These are phyloP conservation scores for Rhaphigaster nebulosa DNA, from an alignment of 2,888 invertebrate genomes.

Conservation along the genomic window DNA sequence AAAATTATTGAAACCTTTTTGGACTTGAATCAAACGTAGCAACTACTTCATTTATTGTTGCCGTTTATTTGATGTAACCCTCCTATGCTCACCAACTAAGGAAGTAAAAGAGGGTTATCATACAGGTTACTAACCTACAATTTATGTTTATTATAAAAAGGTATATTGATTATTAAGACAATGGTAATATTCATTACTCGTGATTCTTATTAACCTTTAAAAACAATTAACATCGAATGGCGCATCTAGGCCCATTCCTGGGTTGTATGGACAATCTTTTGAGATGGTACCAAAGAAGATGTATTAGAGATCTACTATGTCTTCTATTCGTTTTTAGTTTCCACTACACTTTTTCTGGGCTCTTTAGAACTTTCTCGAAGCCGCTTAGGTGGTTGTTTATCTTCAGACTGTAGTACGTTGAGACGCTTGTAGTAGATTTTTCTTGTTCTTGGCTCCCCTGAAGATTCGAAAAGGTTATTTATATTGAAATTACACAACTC, in stretches of 20 bases:
- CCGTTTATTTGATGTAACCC: too few species aligned
- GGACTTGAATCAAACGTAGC: too few species aligned
- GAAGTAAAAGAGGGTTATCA: too few species aligned
- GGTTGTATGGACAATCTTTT: not conserved
- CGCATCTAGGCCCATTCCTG: not conserved
- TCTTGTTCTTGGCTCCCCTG: not conserved
- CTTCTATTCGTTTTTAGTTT: not conserved
- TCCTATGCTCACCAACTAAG: too few species aligned
- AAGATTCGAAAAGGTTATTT: not conserved
- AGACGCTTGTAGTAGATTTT: not conserved
- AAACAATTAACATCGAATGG: not conserved
- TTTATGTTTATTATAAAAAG: not conserved
- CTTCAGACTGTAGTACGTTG: not conserved
- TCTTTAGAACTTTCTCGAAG: slow-evolving; percentile 7
- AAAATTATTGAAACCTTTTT: too few species aligned
- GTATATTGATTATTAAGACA: not conserved
- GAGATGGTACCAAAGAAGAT: not conserved
- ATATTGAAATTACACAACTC: not conserved
- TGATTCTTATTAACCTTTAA: not conserved
- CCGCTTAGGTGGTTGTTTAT: not conserved
- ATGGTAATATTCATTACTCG: not conserved
- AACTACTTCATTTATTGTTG: too few species aligned
- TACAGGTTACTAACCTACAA: not conserved
- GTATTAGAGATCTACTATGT: not conserved
- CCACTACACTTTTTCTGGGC: not conserved